Evolutionary conservation across 2,888 invertebrate genomes (phyloP), one percentile per base, ranked within the genome.

Genomic region (Trachelus troglodyta): DNA sequence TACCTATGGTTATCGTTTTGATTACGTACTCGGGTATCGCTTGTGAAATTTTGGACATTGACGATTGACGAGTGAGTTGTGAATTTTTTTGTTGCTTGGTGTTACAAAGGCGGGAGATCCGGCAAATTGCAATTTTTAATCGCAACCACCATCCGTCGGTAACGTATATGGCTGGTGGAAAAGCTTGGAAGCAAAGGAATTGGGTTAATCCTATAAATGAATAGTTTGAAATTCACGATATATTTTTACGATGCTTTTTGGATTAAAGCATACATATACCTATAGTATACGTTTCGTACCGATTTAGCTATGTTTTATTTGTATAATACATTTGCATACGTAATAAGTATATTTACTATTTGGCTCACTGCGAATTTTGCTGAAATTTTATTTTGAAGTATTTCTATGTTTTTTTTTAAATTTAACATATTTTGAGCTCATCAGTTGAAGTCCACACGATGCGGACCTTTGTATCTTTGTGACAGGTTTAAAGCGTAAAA

Each of bases 171-270:
- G 9, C 3, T 56, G 56, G 56, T 56, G 23, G 56, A 23, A 23
- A 56, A 56, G 23, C 56, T 56, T 56, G 56, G 35, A 69, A 4
- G 30, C 37, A 23, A 71, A 76, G 73, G 37, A 76, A 71, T 40
- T 71, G 71, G 76, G 76, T 76, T 76, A 76, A 76, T 71, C 73
- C 71, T 33, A 71, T 76, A 76, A 76, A 76, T 76, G 71, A 76
- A 34, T 40, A 71, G 76, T 69, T 31, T n/a, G n/a, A 33, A 11
- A 71, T 76, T 34, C 30, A 56, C 56, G 9, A 56, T 56, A 23
- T 56, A 56, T 56, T 56, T 56, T 56, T 23, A 56, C 56, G 56
- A 23, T 56, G 56, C 56, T 56, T 56, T 56, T 23, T 9, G 56
- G 23, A 56, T 56, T 56, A 56, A 56, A 56, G 23, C 6, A 0